Percentiles rank a stretch among this genome's conserved stretches.
Conservation (phyloP, 2,888 invertebrate species). For the Actias luna region DNA sequence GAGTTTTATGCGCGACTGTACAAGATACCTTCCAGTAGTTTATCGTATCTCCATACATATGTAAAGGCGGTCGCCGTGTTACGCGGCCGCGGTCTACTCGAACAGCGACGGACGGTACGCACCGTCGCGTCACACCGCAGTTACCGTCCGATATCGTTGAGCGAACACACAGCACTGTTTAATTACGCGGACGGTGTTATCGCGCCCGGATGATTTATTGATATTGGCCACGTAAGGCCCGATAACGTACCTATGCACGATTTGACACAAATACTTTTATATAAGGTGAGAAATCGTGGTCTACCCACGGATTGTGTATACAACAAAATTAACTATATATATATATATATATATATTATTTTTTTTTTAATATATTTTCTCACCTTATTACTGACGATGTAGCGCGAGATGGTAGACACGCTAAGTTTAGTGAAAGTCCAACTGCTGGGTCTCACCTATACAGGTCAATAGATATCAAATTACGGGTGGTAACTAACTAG, state of each 20-base stretch:
- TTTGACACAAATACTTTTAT: conserved; percentile 15
- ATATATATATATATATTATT: too few relatives aligned
- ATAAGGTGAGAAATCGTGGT: conserved; percentile 27
- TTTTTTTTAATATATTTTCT: too few relatives aligned
- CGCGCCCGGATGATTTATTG: conserved; percentile 71
- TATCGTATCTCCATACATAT: conserved; percentile 24
- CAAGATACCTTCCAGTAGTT: conserved; percentile 25
- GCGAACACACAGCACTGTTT: conserved; percentile 64
- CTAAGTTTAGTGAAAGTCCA: too few relatives aligned
- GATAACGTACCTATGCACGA: conserved; percentile 43
- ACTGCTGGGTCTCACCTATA: too few relatives aligned
- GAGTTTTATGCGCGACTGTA: conserved; percentile 1
- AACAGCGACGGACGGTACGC: too few relatives aligned
- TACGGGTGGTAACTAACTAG: too few relatives aligned
- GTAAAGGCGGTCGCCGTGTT: conserved; percentile 23
- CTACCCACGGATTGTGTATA: conserved; percentile 10
- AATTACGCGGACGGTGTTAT: conserved; percentile 66
- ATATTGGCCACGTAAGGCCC: conserved; percentile 61
- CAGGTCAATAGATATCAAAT: too few relatives aligned
- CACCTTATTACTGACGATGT: too few relatives aligned
- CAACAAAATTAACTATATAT: too few relatives aligned
- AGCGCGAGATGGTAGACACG: too few relatives aligned
- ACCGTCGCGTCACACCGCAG: neutral
- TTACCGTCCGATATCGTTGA: conserved; percentile 49
- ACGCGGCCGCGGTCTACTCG: too few relatives aligned